Evolutionary conservation across 2,113 vertebrate species (phyloP).

Genomic region (Melanostigma gelatinosum): DNA sequence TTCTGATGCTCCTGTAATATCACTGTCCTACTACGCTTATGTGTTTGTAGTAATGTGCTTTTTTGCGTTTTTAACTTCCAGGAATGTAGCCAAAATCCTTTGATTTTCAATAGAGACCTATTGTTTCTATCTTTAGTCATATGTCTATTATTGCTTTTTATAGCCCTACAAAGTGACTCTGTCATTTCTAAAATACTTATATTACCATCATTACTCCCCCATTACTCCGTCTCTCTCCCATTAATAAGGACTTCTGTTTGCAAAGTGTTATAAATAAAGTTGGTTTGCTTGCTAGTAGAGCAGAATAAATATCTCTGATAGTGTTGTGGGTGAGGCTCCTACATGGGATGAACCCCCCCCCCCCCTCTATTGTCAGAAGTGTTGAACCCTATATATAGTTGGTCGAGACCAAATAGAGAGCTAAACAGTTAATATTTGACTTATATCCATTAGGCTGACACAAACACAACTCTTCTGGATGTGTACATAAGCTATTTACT

Average conservation of each 20-base stretch:
- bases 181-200: neutral
- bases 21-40: neutral
- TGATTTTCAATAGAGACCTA: neutral
- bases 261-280: neutral
- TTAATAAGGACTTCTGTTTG: neutral
- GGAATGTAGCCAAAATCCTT: neutral
- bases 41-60: neutral
- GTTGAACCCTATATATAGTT: neutral
- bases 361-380: constrained; percentile 33
- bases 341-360: constrained; percentile 55
- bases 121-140: neutral
- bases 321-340: constrained; percentile 48
- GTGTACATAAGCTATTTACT: neutral
- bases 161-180: neutral
- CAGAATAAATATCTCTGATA: neutral
- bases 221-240: neutral
- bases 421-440: neutral
- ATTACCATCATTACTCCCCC: neutral
- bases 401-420: neutral
- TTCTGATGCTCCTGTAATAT: neutral
- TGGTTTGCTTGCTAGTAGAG: neutral
- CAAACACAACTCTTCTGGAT: neutral
- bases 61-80: neutral
- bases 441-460: neutral
- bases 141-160: neutral